Base-by-base conservation (phyloP, 1,140 invertebrate species). In the Papilio glaucus region DNA sequence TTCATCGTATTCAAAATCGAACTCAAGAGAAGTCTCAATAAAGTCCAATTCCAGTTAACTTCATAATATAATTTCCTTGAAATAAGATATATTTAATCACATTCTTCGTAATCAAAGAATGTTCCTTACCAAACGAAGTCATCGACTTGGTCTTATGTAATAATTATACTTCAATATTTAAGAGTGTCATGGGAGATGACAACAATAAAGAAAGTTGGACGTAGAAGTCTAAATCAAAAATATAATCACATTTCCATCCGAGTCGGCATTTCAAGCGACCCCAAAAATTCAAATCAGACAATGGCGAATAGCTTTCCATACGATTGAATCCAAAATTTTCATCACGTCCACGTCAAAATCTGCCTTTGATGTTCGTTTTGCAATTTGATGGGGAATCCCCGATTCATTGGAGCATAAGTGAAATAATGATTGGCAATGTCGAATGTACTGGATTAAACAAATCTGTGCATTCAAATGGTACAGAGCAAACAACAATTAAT, bases 261-360 rank as follows among this genome's bases (percentile, higher is more conserved):
- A 8, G 5, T 6, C 7, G 26, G 9, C 12, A 42, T 69, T 69
- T 9, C 42, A 33, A 53, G 67, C 13, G 42, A 53, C 42, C 5
- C 26, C 62, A 6, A 71, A 73, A 77, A 77, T 71, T 78, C 71
- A 74, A 70, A 74, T 74, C 73, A 61, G 60, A 75, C 73, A 78
- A 79, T 76, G 65, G 21, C 72, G 62, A 76, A 77, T 77, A 79
- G 73, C 75, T 79, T 77, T 78, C 72, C 75, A 67, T 80, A 67
- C 78, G 77, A 84, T 81, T 84, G 78, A 76, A 76, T 80, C 76
- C 73, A 77, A 81, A 79, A 83, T 77, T 75, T 72, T 80, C 78
- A 78, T 80, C 81, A 82, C 78, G 78, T 79, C 53, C 70, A 53
- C 74, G 60, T 76, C 72, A 79, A 69, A 71, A 65, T 67, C 29